Evolutionary conservation across 1,140 invertebrate species (phyloP), one percentile per base, ranked within the genome.

Genomic region (Lanistes nyassanus): DNA sequence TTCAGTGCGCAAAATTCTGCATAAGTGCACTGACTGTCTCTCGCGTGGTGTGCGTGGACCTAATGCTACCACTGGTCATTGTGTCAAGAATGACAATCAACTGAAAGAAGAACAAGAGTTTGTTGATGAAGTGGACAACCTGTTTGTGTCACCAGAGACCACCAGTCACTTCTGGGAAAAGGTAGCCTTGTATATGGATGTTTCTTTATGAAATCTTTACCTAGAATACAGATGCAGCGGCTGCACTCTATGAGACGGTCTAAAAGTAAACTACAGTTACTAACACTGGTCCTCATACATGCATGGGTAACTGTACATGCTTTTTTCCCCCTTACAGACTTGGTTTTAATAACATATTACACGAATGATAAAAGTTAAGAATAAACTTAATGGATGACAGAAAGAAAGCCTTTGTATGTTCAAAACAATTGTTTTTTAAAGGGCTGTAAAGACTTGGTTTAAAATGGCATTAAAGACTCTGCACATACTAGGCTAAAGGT

Each of bases 121-220:
- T 16, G 9, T 29, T 26, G 55, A 62, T 19, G 56, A 72, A 55
- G 36, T 39, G 29, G 70, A 72, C 34, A 34, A 39, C 9, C 60
- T 60, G 29, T 60, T 56, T 37, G 34, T 72, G 26, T n/a, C 55
- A 19, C 70, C 56, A 29, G 70, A 73, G 67, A 60, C 69, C 1
- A 67, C 68, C n/a, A 70, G 42, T 37, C 51, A 76, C 42, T 79
- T 79, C 64, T 79, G 78, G 78, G 64, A 79, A 68, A 76, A 62
- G 74, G 78, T 79, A 74, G 19, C n/a, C 29, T 51, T 19, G 13
- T 37, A 21, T 62, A 29, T 70, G 21, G 16, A 5, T 70, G 16
- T 42, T 26, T n/a, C 26, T 26, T 70, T 2, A 23, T 51, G 2
- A 26, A n/a, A 11, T 47, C 13, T 37, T 21, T n/a, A n/a, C n/a